Base-by-base conservation (phyloP, 2,888 invertebrate genomes). In the Galeruca laticollis region DNA sequence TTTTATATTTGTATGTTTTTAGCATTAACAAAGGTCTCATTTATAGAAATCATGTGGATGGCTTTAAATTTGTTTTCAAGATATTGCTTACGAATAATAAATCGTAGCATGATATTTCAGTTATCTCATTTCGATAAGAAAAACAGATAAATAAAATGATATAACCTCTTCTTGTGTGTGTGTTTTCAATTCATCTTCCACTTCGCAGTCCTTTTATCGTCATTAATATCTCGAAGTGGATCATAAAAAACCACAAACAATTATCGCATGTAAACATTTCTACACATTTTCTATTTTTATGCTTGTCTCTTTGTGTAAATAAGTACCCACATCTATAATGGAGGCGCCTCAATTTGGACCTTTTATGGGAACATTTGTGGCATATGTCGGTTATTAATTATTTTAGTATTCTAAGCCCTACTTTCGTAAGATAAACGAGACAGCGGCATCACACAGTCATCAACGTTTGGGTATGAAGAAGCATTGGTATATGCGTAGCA, bases 181-280 rank as follows among this genome's bases (percentile, higher is more conserved):
- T 60, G 40, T 68, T 57, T 60, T 18, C 60, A 51, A 49, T 57
- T 64, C 40, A 63, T 65, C 66, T 51, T 62, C 54, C 37, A 59
- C 66, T 71, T 60, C 61, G 37, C 68, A 66, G 63, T 66, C 57
- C 51, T 68, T 59, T 69, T 69, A 73, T 74, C 74, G 70, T 68
- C 68, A 60, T 74, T 74, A 74, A 74, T 74, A 72, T 72, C 72
- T 66, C 47, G 61, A 72, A 74, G 72, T 74, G 67, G 74, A 43
- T 51, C 59, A 70, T 74, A 74, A 74, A 73, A 72, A 74, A 71
- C 71, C 70, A 31, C 63, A 70, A 65, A 74, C 72, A 74, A 74
- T 74, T 74, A 74, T 72, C 65, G 62, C 70, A 59, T 63, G 64
- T 72, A 51, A 67, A 66, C 68, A 65, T 57, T 63, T 68, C 63